phyloP scores from a whole-genome alignment of 2,888 invertebrate species.

The Cylindroiulus punctatus region DNA sequence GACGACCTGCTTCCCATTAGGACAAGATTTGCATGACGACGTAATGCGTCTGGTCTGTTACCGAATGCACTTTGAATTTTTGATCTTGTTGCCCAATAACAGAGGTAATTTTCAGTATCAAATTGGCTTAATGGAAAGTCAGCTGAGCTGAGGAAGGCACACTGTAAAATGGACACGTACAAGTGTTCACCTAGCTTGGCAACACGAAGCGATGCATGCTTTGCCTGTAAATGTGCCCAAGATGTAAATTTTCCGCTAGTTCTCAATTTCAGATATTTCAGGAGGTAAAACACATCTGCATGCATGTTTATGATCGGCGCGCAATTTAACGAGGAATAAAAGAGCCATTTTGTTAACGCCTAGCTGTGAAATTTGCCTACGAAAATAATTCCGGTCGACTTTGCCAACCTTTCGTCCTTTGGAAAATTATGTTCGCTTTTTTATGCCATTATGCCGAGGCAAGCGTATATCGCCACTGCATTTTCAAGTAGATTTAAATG shows the following conservation, averaged over 20 bases:
- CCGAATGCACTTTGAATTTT: neutral
- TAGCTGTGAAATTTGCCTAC: slow-evolving; percentile 20
- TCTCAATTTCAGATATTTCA: slow-evolving; percentile 26
- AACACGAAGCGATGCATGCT: neutral
- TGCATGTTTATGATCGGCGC: slow-evolving; percentile 19
- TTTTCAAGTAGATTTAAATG: slow-evolving; percentile 34
- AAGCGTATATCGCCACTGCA: neutral
- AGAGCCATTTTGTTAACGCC: slow-evolving; percentile 34
- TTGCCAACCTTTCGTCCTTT: slow-evolving; percentile 37
- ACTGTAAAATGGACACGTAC: neutral
- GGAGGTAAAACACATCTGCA: slow-evolving; percentile 22
- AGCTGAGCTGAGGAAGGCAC: neutral
- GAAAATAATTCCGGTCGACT: slow-evolving; percentile 8
- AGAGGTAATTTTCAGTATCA: neutral
- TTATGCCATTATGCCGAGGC: neutral
- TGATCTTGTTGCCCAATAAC: neutral
- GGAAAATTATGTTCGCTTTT: slow-evolving; percentile 20
- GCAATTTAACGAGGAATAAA: slow-evolving; percentile 34
- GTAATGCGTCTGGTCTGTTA: neutral
- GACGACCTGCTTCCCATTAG: no score
- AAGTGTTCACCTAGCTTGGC: neutral
- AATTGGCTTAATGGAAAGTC: neutral
- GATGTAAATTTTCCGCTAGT: neutral
- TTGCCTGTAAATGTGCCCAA: slow-evolving; percentile 8
- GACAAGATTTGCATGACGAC: neutral